phyloP scores from a whole-genome alignment of 2,113 vertebrate genomes.

The Scolopax mira region DNA sequence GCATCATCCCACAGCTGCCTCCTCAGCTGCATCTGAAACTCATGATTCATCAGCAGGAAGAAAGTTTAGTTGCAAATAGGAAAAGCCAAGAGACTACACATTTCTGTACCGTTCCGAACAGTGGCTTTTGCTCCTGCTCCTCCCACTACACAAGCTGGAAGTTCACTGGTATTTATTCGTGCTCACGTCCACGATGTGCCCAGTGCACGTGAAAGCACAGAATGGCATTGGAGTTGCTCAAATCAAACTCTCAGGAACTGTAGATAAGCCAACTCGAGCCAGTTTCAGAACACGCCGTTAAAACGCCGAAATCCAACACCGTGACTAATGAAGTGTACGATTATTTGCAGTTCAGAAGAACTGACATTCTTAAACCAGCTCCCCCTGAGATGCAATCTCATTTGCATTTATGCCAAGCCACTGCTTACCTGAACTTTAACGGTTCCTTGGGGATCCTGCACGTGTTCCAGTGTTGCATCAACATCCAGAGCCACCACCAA shows the following conservation, averaged over 20 bases:
- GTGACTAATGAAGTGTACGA: not conserved
- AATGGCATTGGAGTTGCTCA: not conserved
- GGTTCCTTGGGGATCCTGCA: constrained; percentile 88
- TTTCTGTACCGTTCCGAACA: not conserved
- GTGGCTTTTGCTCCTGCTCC: not conserved
- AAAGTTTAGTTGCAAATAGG: not conserved
- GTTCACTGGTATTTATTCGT: not conserved
- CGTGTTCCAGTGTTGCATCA: constrained; percentile 91
- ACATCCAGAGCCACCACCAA: constrained; percentile 93
- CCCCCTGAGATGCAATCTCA: not conserved
- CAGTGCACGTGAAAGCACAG: rapidly evolving
- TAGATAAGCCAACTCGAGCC: not conserved
- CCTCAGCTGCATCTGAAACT: not conserved
- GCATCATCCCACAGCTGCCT: not conserved
- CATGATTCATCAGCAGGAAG: not conserved
- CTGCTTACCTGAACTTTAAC: constrained; percentile 91
- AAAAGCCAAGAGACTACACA: rapidly evolving
- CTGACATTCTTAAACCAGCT: not conserved
- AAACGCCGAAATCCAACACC: not conserved
- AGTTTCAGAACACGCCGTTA: not conserved
- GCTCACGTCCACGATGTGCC: rapidly evolving
- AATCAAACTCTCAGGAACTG: not conserved
- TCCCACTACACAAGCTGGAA: not conserved
- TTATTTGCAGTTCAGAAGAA: not conserved
- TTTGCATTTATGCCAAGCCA: not conserved